Percentiles rank a stretch among this genome's conserved stretches.
Conservation (phyloP, 2,888 invertebrate species). For the Heliconius hortense region DNA sequence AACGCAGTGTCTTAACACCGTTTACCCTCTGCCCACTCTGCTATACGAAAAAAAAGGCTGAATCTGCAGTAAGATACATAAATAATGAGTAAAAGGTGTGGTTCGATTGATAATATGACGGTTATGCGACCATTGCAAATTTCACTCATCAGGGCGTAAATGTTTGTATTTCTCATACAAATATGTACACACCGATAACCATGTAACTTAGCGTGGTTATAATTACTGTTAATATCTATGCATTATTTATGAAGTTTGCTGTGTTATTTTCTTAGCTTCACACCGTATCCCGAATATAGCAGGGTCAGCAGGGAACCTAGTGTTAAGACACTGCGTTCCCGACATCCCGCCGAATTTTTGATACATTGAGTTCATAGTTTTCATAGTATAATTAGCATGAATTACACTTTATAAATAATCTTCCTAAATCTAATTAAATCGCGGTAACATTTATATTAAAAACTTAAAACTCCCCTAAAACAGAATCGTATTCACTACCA, state of each 20-base stretch:
- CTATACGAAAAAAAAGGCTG: background rate
- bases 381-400: too few species aligned
- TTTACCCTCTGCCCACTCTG: background rate
- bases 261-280: background rate
- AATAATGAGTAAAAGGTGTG: background rate
- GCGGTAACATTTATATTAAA: background rate
- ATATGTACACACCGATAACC: background rate
- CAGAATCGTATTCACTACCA: background rate
- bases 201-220: background rate
- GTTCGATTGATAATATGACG: background rate
- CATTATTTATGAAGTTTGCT: too few species aligned
- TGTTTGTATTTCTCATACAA: slow-evolving; percentile 10
- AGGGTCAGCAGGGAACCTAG: background rate
- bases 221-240: too few species aligned
- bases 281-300: background rate
- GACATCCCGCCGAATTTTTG: background rate
- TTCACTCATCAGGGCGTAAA: background rate
- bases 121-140: background rate
- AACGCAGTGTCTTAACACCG: background rate
- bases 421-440: too few species aligned
- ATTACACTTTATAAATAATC: too few species aligned
- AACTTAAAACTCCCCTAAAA: background rate
- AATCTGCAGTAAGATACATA: background rate
- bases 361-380: too few species aligned
- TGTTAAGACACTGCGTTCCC: background rate